Base-by-base conservation (phyloP, 2,113 vertebrate genomes). In the Rallus limicola region DNA sequence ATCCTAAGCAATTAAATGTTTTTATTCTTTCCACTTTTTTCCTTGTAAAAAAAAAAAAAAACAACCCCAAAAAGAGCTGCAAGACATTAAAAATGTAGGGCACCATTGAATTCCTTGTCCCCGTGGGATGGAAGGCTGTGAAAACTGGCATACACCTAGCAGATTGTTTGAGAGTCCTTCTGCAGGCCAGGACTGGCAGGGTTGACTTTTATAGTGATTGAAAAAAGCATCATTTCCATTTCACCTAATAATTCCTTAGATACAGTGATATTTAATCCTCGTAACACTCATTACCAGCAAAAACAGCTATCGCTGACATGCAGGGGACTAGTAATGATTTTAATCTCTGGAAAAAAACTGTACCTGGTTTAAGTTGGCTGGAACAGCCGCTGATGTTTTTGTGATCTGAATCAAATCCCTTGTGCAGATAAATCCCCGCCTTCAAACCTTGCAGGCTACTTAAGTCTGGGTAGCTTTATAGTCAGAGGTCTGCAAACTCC, bases 101-200 rank as follows among this genome's bases (percentile, higher is more conserved):
- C 52, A 89, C 78, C 92, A 94, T 80, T 93, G 96, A 95, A 93
- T 91, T 92, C 44, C 70, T 48, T 14, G 34, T 90, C 97, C 94
- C 92, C 11, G 68, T 58, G 92, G 33, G 94, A 87, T 24, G 62
- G 93, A 82, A 97, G 96, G 92, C 93, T 94, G 96, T 95, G 94
- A 97, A 80, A 97, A 95, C 67, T 95, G 88, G 93, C 82, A 95
- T 96, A 79, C 88, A 96, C 79, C 91, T 86, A 83, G 12, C 74
- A 86, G 86, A 75, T 56, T 88, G 81, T 67, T 95, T 76, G 77
- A 79, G 93, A 95, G 59, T 9, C 92, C 58, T 94, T 65, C 74
- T 89, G 86, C 86, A 89, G 82, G 83, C 88, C 96, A 96, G 95
- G 93, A 79, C 82, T 79, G 69, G 34, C 18, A 53, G 68, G 93